Percentiles rank a stretch among this genome's conserved stretches.
These are phyloP conservation scores for Hyphantria cunea DNA, from an alignment of 1,140 invertebrate species.

Conservation along the genomic window DNA sequence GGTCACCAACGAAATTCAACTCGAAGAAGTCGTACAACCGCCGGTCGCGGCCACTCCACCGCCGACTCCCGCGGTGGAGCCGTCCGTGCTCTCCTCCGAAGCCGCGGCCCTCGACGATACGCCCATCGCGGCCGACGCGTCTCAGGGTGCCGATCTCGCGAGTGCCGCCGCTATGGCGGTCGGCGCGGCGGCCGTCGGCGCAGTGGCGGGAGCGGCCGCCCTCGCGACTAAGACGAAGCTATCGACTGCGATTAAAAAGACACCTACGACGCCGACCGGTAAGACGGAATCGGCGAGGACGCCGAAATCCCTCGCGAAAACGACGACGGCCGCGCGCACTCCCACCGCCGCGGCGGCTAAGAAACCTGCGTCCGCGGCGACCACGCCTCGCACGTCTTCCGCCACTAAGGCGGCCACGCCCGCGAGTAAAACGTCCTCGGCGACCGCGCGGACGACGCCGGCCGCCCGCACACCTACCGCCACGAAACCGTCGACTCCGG, in stretches of 20 bases:
- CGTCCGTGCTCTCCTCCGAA: slow-evolving; percentile 25
- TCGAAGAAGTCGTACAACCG: slow-evolving; percentile 48
- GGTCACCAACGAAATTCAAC: slow-evolving; percentile 61
- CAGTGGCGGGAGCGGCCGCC: slow-evolving; percentile 40
- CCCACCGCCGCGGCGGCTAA: slow-evolving; percentile 48
- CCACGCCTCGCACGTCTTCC: slow-evolving; percentile 14
- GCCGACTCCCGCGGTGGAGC: slow-evolving; percentile 53
- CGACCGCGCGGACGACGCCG: slow-evolving; percentile 6
- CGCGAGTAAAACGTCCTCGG: slow-evolving; percentile 33
- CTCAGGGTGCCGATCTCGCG: slow-evolving; percentile 17
- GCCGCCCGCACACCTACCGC: slow-evolving; percentile 11
- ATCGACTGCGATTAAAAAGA: slow-evolving; percentile 49
- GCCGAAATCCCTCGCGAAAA: slow-evolving; percentile 36
- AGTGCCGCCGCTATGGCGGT: slow-evolving; percentile 42
- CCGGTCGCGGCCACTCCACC: slow-evolving; percentile 47
- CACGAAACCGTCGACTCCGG: slow-evolving; percentile 32
- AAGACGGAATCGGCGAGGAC: slow-evolving; percentile 30
- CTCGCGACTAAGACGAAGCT: slow-evolving; percentile 43
- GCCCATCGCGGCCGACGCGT: slow-evolving; percentile 41
- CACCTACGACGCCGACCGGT: slow-evolving; percentile 43
- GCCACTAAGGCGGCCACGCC: slow-evolving; percentile 18
- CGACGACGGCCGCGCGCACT: slow-evolving; percentile 30
- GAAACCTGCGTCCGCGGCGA: slow-evolving; percentile 30
- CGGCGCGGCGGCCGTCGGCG: slow-evolving; percentile 41
- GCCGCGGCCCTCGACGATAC: slow-evolving; percentile 29